A percentile compares a stretch with the other conserved stretches of the same genome.
Conservation (phyloP, 64 coral and sea anemone genomes). For the Trachythela sp. region DNA sequence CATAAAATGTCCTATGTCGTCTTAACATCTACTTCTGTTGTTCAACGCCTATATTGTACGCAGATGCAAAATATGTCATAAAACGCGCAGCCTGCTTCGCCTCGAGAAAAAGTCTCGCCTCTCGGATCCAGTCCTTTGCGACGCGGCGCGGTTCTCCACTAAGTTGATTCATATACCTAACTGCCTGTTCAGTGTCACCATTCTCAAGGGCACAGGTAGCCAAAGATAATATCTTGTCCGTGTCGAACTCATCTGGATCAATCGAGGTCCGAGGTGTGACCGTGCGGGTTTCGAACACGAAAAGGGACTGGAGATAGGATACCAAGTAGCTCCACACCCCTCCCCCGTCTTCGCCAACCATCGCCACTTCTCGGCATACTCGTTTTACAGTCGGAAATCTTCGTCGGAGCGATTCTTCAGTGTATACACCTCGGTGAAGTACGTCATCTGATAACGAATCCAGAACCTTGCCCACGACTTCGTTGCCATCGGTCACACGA, state of each 20-base stretch:
- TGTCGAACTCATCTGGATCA: slow-evolving; percentile 70
- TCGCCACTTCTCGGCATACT: slow-evolving; percentile 75
- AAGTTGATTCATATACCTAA: slow-evolving; percentile 89
- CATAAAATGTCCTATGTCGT: not conserved
- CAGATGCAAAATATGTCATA: slow-evolving; percentile 71
- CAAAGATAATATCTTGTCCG: slow-evolving; percentile 78
- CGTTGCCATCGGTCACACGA: slow-evolving; percentile 48
- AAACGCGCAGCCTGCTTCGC: slow-evolving; percentile 83
- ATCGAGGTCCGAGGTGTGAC: slow-evolving; percentile 61
- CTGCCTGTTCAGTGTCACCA: slow-evolving; percentile 81
- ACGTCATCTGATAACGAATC: slow-evolving; percentile 67
- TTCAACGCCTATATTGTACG: slow-evolving; percentile 13
- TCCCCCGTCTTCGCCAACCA: slow-evolving; percentile 66
- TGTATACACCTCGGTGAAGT: slow-evolving; percentile 55
- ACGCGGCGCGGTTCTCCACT: slow-evolving; percentile 76
- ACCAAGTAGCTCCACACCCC: slow-evolving; percentile 84
- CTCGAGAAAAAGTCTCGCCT: slow-evolving; percentile 84
- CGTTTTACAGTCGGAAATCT: slow-evolving; percentile 66
- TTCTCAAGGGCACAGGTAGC: slow-evolving; percentile 71
- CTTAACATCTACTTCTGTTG: not conserved
- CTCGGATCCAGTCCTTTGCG: slow-evolving; percentile 73
- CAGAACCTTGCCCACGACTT: slow-evolving; percentile 53
- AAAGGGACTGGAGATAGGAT: slow-evolving; percentile 85
- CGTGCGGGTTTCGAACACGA: slow-evolving; percentile 81
- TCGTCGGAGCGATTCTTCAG: slow-evolving; percentile 57